phyloP scores from a whole-genome alignment of 37 sponge, comb jelly and placozoan species.

The Chondrosia reniformis region DNA sequence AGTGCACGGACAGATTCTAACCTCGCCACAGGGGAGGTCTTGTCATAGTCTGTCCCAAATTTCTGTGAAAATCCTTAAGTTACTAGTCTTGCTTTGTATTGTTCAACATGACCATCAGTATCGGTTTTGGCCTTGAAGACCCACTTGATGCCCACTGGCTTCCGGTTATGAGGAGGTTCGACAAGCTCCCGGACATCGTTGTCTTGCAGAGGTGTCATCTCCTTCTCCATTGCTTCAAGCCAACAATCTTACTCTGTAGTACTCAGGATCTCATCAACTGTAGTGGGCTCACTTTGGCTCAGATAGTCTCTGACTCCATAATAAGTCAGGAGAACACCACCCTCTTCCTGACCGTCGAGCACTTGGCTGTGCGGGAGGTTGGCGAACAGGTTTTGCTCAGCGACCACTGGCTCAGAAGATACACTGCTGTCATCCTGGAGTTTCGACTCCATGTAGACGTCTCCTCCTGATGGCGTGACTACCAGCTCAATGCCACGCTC shows the following conservation, averaged over 20 bases:
- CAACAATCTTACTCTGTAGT: slow-evolving; percentile 33
- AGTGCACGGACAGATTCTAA: slow-evolving; percentile 46
- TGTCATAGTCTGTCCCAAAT: slow-evolving; percentile 47
- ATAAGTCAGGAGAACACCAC: slow-evolving; percentile 24
- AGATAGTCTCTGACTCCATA: slow-evolving; percentile 23
- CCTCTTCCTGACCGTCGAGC: slow-evolving; percentile 30
- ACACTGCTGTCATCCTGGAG: background rate
- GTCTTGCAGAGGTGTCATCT: slow-evolving; percentile 45
- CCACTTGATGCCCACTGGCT: slow-evolving; percentile 60
- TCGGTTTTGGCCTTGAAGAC: slow-evolving; percentile 44
- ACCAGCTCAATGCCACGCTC: slow-evolving; percentile 25
- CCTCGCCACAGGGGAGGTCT: slow-evolving; percentile 57
- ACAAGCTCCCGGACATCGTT: slow-evolving; percentile 62
- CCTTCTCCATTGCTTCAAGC: slow-evolving; percentile 47
- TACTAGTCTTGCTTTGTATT: slow-evolving; percentile 46
- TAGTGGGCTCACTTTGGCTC: background rate
- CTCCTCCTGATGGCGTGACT: background rate
- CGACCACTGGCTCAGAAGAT: slow-evolving; percentile 9
- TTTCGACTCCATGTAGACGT: background rate
- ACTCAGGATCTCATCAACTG: slow-evolving; percentile 30
- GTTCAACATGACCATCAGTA: slow-evolving; percentile 42
- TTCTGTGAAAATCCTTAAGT: slow-evolving; percentile 57
- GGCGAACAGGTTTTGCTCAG: background rate
- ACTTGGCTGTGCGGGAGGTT: background rate
- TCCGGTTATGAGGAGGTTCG: slow-evolving; percentile 27